Percentiles rank a stretch among this genome's conserved stretches.
Evolutionary conservation across 2,888 invertebrate genomes (phyloP).

Genomic region (Prosapia bicincta): DNA sequence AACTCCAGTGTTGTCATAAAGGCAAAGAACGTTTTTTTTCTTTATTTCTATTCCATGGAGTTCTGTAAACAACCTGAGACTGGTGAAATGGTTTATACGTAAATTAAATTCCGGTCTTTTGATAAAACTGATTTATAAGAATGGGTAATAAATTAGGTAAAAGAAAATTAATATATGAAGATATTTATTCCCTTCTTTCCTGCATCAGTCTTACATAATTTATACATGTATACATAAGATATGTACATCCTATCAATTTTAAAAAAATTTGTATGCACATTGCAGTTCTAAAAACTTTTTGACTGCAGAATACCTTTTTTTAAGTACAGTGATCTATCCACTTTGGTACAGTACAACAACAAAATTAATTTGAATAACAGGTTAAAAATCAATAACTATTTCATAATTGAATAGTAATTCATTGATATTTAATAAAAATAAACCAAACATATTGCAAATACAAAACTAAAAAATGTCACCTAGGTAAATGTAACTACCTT

Average conservation of each 20-base stretch:
- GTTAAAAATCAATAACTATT: background rate
- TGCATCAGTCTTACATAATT: background rate
- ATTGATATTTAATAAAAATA: background rate
- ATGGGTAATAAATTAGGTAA: background rate
- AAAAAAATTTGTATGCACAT: background rate
- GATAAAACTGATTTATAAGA: background rate
- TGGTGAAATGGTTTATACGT: no score
- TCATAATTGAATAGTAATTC: background rate
- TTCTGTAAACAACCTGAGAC: no score
- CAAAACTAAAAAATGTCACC: constrained; percentile 19
- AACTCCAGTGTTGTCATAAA: no score
- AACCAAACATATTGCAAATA: constrained; percentile 21
- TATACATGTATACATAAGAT: background rate
- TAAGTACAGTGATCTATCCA: background rate
- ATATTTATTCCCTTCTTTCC: background rate
- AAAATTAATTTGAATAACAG: background rate
- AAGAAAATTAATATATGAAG: background rate
- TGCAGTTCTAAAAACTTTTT: background rate
- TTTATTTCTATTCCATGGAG: no score
- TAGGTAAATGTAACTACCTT: background rate
- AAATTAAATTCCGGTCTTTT: no score
- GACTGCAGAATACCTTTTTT: background rate
- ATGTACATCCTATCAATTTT: background rate
- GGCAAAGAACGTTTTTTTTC: no score
- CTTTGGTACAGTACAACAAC: background rate